A percentile compares a stretch with the other conserved stretches of the same genome.
Conservation (phyloP, 2,113 vertebrate genomes). For the Aldabrachelys gigantea region DNA sequence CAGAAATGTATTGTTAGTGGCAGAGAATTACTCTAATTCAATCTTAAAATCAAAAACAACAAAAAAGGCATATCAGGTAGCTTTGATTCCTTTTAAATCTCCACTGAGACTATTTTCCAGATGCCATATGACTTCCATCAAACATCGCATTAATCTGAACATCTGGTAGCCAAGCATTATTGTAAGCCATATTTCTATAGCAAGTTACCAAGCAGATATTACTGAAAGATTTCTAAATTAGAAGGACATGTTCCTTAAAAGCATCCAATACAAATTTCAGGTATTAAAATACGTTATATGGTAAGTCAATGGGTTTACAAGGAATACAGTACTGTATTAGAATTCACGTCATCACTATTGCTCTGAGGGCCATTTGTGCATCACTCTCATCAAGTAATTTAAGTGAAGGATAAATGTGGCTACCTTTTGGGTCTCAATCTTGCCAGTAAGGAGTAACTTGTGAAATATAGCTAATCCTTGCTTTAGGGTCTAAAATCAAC, state of each 20-base stretch:
- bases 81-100: background rate
- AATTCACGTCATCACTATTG: constrained; percentile 1
- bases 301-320: background rate
- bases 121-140: constrained; percentile 36
- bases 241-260: constrained; percentile 12
- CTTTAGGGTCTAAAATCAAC: constrained; percentile 57
- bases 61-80: constrained; percentile 28
- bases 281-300: background rate
- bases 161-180: constrained; percentile 37
- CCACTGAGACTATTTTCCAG: constrained; percentile 32
- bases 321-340: background rate
- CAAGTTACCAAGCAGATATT: constrained; percentile 37
- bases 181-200: background rate
- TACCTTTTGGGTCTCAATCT: constrained; percentile 68
- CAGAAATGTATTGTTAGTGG: constrained; percentile 34
- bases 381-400: constrained; percentile 42
- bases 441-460: constrained; percentile 50
- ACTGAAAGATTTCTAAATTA: constrained; percentile 50
- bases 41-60: constrained; percentile 41
- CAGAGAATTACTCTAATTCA: constrained; percentile 30
- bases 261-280: background rate
- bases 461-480: constrained; percentile 68
- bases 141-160: constrained; percentile 5
- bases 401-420: constrained; percentile 67
- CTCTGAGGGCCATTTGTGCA: background rate